A percentile compares a stretch with the other conserved stretches of the same genome.
phyloP scores from a whole-genome alignment of 2,888 invertebrate species.

The Tridacna crocea region DNA sequence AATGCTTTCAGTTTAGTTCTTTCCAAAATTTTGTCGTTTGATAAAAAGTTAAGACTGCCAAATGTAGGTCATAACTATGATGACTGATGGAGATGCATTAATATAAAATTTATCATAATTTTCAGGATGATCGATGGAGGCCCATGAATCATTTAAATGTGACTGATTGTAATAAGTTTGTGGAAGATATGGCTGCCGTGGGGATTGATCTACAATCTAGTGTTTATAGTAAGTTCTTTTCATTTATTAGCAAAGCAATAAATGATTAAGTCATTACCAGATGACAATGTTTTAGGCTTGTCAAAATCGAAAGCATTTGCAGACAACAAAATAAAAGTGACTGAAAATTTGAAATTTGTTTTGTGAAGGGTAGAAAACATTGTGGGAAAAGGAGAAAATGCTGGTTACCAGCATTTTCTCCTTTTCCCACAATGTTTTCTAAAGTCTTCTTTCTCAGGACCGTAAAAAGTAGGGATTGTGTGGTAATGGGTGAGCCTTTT shows the following conservation, averaged over 20 bases:
- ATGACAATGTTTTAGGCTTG: too few species aligned
- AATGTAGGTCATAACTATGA: too few species aligned
- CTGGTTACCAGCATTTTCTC: not conserved
- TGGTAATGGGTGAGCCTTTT: too few species aligned
- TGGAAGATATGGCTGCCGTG: slow-evolving; percentile 89
- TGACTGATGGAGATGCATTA: too few species aligned
- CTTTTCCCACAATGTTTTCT: not conserved
- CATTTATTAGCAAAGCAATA: too few species aligned
- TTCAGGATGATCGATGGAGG: slow-evolving; percentile 93
- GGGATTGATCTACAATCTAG: slow-evolving; percentile 88
- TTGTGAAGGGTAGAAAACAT: not conserved
- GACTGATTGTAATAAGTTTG: slow-evolving; percentile 88
- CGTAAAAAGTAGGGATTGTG: too few species aligned
- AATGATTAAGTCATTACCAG: too few species aligned
- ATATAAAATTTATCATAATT: not conserved
- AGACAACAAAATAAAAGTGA: too few species aligned
- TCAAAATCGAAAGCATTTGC: not conserved
- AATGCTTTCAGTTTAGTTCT: too few species aligned
- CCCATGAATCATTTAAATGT: slow-evolving; percentile 91
- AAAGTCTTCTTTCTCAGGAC: too few species aligned
- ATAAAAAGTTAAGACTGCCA: too few species aligned
- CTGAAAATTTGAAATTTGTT: not conserved
- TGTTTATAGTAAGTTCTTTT: slow-evolving; percentile 70
- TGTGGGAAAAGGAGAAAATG: not conserved
- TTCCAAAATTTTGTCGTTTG: too few species aligned